These are phyloP conservation scores for Drosophila maculinotata DNA, from an alignment of 2,888 invertebrate genomes.

Conservation along the genomic window DNA sequence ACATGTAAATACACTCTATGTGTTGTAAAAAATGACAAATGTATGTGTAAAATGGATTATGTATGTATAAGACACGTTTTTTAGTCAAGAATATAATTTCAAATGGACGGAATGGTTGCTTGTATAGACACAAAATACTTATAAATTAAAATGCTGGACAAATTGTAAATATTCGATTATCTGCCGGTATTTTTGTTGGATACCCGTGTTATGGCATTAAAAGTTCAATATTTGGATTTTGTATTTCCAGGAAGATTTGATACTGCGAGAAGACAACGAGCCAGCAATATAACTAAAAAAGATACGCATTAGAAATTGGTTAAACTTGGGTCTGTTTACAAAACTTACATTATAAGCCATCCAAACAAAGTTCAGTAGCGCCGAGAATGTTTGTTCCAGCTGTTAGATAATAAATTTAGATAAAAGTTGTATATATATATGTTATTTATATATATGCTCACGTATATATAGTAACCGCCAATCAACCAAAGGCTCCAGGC, in stretches of 20 bases:
- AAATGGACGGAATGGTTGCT: conserved; percentile 55
- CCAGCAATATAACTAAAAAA: conserved; percentile 93
- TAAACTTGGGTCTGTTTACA: background rate
- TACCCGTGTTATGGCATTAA: conserved; percentile 77
- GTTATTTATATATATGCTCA: conserved; percentile 86
- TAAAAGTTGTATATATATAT: background rate
- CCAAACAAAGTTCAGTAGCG: conserved; percentile 92
- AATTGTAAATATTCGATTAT: conserved; percentile 27
- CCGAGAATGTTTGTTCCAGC: conserved; percentile 92
- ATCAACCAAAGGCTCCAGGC: conserved; percentile 93
- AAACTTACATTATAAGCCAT: conserved; percentile 91
- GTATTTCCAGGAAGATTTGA: conserved; percentile 91
- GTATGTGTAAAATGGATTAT: conserved; percentile 26
- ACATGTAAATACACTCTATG: conserved; percentile 28
- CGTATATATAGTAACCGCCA: conserved; percentile 96
- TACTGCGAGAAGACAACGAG: conserved; percentile 94
- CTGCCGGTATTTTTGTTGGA: background rate
- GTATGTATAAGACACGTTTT: conserved; percentile 48
- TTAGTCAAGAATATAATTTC: conserved; percentile 27
- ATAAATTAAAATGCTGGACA: conserved; percentile 24
- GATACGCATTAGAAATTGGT: too few relatives aligned
- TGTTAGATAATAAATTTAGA: conserved; percentile 79
- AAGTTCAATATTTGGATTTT: conserved; percentile 94
- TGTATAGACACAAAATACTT: conserved; percentile 25
- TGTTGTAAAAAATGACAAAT: conserved; percentile 38